Percentiles rank a stretch among this genome's conserved stretches.
These are phyloP conservation scores for Rhinolophus ferrumequinum DNA, from an alignment of 2,113 vertebrate genomes.

Conservation along the genomic window DNA sequence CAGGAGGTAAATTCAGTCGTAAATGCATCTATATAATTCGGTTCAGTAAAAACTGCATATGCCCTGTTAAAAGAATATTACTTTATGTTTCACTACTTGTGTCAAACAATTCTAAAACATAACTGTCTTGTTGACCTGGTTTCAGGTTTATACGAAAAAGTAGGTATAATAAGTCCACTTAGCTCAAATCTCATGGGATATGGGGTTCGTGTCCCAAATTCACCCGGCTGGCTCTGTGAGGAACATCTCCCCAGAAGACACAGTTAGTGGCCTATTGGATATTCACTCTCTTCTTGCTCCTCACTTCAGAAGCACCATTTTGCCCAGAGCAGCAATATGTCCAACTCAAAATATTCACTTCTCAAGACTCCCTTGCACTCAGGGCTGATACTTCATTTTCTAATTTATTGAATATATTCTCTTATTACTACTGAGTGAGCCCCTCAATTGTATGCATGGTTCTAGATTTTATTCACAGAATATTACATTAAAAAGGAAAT, in stretches of 20 bases:
- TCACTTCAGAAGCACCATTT: constrained; percentile 1
- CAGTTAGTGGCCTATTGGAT: background rate
- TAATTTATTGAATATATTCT: constrained; percentile 10
- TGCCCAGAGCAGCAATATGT: background rate
- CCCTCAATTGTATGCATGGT: background rate
- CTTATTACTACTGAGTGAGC: background rate
- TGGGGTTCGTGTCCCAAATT: background rate
- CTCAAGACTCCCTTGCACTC: background rate
- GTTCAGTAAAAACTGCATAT: background rate
- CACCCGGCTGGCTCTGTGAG: background rate
- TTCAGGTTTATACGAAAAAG: background rate
- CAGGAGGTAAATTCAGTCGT: background rate
- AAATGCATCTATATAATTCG: background rate
- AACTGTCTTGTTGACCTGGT: background rate
- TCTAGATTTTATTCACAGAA: constrained; percentile 35
- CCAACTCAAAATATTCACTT: background rate
- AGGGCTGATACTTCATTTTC: background rate
- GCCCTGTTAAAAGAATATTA: background rate
- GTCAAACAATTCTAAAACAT: constrained; percentile 6
- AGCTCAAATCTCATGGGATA: background rate
- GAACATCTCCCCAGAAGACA: background rate
- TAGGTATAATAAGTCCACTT: background rate
- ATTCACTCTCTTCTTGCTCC: background rate
- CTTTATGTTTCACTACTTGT: background rate
- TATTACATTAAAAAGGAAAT: constrained; percentile 16